phyloP scores from a whole-genome alignment of 2,113 vertebrate genomes.

The Aramus guarauna region DNA sequence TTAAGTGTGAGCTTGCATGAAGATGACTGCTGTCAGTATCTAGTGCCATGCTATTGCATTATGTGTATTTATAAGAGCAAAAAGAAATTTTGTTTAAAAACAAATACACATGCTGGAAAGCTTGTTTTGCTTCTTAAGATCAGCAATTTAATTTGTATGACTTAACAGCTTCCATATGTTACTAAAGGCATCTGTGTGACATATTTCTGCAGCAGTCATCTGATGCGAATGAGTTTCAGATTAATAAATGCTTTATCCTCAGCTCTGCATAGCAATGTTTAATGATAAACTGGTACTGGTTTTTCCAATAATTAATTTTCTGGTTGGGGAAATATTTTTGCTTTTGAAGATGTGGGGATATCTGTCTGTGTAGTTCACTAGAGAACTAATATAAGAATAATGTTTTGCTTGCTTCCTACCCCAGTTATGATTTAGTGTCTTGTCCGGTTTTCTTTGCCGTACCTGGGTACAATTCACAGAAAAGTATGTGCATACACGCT shows the following conservation, averaged over 20 bases:
- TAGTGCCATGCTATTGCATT: rapidly evolving
- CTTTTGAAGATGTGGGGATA: not conserved
- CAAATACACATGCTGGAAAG: not conserved
- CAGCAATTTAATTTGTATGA: not conserved
- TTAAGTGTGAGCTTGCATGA: not conserved
- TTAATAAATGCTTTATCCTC: not conserved
- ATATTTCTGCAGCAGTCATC: not conserved
- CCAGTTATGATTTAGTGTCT: not conserved
- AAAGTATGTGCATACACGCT: not conserved
- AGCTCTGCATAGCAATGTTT: not conserved
- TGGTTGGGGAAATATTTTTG: not conserved
- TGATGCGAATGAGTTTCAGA: not conserved
- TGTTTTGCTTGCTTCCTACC: not conserved
- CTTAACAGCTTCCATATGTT: not conserved
- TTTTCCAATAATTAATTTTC: not conserved
- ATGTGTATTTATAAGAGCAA: not conserved
- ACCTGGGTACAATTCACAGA: not conserved
- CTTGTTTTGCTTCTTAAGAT: not conserved
- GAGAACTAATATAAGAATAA: not conserved
- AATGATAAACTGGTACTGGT: not conserved
- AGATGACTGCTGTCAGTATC: not conserved
- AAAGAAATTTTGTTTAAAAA: not conserved
- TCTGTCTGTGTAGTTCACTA: not conserved
- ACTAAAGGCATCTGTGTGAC: not conserved
- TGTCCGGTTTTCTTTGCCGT: not conserved